These are phyloP conservation scores for Noctua comes DNA, from an alignment of 2,888 invertebrate species.

Conservation along the genomic window DNA sequence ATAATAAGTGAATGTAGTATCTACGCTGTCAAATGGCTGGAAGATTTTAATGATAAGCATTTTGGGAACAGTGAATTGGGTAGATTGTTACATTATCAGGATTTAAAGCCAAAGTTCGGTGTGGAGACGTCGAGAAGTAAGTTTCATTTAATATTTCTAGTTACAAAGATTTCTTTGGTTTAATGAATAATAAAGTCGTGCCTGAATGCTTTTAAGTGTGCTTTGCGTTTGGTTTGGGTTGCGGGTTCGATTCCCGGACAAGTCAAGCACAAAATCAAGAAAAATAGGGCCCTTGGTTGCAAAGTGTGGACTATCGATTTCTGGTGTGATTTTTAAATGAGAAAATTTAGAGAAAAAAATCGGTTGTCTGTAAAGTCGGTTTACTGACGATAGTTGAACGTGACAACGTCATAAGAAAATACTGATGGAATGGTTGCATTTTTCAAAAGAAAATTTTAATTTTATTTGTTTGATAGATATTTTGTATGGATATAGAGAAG, in stretches of 20 bases:
- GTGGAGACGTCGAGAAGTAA: slow-evolving; percentile 67
- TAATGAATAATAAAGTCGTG: neutral
- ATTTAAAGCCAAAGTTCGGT: slow-evolving; percentile 76
- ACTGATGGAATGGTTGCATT: too few species aligned
- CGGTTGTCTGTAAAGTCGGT: too few species aligned
- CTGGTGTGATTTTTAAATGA: neutral
- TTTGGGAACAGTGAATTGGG: slow-evolving; percentile 79
- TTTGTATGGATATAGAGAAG: too few species aligned
- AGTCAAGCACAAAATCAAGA: neutral
- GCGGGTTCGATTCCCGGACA: neutral
- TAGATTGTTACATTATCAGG: slow-evolving; percentile 76
- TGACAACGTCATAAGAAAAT: too few species aligned
- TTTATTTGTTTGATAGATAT: too few species aligned
- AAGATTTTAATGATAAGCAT: slow-evolving; percentile 80
- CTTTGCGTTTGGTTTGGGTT: too few species aligned
- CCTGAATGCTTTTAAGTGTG: neutral
- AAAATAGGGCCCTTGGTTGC: neutral
- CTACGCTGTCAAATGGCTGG: slow-evolving; percentile 72
- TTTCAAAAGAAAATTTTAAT: too few species aligned
- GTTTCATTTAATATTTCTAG: neutral
- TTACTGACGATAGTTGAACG: too few species aligned
- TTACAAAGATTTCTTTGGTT: neutral
- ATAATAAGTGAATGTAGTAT: slow-evolving; percentile 72
- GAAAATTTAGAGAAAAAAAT: neutral
- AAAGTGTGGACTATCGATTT: neutral